Evolutionary conservation across 2,888 invertebrate species (phyloP).

Genomic region (Dryadula phaetusa): DNA sequence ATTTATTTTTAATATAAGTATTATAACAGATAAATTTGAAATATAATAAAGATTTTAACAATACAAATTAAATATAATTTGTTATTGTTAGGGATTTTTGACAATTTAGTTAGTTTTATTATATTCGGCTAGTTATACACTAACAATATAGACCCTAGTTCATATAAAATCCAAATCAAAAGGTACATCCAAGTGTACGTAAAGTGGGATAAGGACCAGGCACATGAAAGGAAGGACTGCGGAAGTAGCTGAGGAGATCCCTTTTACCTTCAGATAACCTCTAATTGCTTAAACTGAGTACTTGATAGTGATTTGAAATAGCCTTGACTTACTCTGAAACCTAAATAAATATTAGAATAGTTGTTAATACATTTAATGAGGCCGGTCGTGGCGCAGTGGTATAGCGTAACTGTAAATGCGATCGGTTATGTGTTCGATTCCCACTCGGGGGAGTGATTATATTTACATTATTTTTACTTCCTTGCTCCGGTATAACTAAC

Average conservation of each 20-base stretch:
- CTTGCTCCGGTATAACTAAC: too few species aligned
- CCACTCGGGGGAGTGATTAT: too few species aligned
- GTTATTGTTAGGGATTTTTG: too few species aligned
- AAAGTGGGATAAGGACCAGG: conserved; percentile 1
- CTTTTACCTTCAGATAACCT: conserved; percentile 2
- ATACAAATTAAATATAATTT: too few species aligned
- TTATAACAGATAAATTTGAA: too few species aligned
- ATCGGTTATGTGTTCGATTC: too few species aligned
- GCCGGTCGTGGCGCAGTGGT: too few species aligned
- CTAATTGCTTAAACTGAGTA: conserved; percentile 4
- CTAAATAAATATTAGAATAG: background rate
- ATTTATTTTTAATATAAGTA: too few species aligned
- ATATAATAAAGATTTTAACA: too few species aligned
- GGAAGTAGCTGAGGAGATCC: conserved; percentile 14
- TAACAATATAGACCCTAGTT: background rate
- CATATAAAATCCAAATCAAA: conserved; percentile 9
- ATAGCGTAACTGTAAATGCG: too few species aligned
- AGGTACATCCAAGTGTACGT: background rate
- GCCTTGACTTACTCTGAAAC: background rate
- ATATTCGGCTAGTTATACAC: background rate
- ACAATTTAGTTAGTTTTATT: too few species aligned
- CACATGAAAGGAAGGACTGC: conserved; percentile 2
- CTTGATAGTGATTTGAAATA: conserved; percentile 9
- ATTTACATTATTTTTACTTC: too few species aligned
- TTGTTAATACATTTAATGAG: background rate